Base-by-base conservation (phyloP, 2,888 invertebrate species). In the Luffia ferchaultella region DNA sequence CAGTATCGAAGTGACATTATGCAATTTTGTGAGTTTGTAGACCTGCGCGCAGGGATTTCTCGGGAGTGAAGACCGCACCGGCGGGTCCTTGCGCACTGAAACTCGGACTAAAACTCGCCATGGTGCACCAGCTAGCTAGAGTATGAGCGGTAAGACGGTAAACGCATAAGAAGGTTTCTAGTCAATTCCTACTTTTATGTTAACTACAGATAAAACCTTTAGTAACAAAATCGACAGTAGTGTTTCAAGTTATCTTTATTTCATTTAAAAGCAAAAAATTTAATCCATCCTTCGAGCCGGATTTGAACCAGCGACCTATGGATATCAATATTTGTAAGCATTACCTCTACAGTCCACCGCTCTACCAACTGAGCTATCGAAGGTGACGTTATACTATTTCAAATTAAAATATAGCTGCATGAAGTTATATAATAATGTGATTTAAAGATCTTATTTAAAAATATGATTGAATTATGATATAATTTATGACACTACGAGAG, bases 301-400 rank as follows among this genome's bases (percentile, higher is more conserved):
- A 85, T 84, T 85, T 84, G 84, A 85, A 85, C 84, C 84, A 85
- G 84, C 80, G 84, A 85, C 84, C 84, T 85, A 84, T 84, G 84
- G 83, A 85, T 85, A 30, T 30, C 30, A 30, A 12, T 12, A 19
- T 50, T 45, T 40, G 44, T 44, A 20, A 40, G n/a, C n/a, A 19
- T 50, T 30, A 41, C 57, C 54, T 53, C 61, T 61, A 62, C 60
- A 61, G 54, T 55, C 75, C 64, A 62, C 56, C 54, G 53, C 52
- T 55, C 59, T 57, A 57, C 58, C 56, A 59, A 60, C 62, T 62
- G 62, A 62, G 62, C 62, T 62, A 62, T 61, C 62, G 62, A 62
- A 62, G 62, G 62, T 19, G 45, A 49, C 45, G 49, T 49, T 40
- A 18, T 45, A 16, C 42, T 16, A 5, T 19, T 42, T 46, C 16